Conservation (phyloP, 1,140 invertebrate genomes). For the Penaeus indicus region DNA sequence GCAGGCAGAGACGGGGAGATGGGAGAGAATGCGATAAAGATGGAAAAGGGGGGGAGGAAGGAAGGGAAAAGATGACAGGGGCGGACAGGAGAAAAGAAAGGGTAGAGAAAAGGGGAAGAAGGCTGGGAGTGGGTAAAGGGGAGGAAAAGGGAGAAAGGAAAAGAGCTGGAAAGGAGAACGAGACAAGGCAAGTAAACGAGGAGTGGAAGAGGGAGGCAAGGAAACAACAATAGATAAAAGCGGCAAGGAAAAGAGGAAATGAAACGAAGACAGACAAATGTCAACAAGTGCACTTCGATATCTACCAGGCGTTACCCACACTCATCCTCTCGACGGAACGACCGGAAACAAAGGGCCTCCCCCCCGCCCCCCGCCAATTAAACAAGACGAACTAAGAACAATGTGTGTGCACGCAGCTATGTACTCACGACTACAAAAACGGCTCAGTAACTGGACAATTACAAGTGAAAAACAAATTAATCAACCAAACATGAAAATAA, state of each 20-base stretch:
- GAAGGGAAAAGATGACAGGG: too few species aligned
- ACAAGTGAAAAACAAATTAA: too few species aligned
- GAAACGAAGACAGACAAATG: too few species aligned
- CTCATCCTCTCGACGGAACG: too few species aligned
- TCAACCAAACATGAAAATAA: too few species aligned
- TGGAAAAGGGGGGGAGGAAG: background rate
- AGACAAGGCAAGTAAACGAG: background rate
- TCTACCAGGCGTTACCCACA: too few species aligned
- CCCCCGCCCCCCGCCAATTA: background rate
- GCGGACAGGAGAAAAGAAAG: background rate
- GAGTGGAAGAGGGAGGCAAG: background rate
- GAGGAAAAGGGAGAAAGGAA: background rate
- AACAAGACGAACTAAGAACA: too few species aligned
- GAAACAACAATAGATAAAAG: background rate
- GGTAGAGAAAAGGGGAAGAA: background rate
- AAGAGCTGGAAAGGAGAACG: background rate
- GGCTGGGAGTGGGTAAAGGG: background rate
- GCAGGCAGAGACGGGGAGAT: background rate
- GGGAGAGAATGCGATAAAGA: background rate
- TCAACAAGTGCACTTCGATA: too few species aligned
- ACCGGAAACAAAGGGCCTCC: background rate
- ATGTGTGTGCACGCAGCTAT: too few species aligned
- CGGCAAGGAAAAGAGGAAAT: background rate
- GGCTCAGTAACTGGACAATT: too few species aligned
- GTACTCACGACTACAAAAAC: too few species aligned